phyloP scores from a whole-genome alignment of 2,113 vertebrate genomes.

The Crotophaga sulcirostris region DNA sequence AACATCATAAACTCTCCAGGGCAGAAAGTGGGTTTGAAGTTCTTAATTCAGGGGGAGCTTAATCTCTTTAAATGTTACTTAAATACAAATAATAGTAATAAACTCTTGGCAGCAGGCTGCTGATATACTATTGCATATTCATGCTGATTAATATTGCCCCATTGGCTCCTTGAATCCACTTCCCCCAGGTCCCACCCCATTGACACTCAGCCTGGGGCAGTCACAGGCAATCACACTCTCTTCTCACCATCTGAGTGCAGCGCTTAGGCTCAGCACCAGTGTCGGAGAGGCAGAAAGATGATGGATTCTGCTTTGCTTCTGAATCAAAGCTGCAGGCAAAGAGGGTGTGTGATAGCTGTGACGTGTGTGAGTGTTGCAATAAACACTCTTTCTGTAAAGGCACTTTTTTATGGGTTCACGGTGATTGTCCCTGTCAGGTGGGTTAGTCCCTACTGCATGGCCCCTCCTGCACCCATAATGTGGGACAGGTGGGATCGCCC shows the following conservation, averaged over 20 bases:
- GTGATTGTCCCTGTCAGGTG: accelerated
- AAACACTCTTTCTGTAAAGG: background rate
- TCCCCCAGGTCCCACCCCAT: too few species aligned
- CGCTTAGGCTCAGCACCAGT: accelerated
- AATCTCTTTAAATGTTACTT: conserved; percentile 1
- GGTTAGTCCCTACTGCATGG: background rate
- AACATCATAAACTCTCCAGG: background rate
- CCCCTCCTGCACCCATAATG: accelerated
- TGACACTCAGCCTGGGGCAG: background rate
- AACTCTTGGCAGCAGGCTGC: background rate
- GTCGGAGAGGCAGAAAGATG: background rate
- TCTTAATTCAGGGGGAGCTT: background rate
- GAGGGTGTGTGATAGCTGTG: background rate
- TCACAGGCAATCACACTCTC: background rate
- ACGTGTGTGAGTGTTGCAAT: background rate
- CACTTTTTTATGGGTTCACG: accelerated
- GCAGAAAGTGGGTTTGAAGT: background rate
- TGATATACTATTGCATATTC: background rate
- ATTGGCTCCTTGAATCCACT: background rate
- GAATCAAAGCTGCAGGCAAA: background rate
- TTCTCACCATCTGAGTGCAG: accelerated
- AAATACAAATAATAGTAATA: background rate
- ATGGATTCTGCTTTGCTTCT: background rate
- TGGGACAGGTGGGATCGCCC: background rate
- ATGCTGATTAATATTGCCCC: background rate